These are phyloP conservation scores for Cyanoliseus patagonus DNA, from an alignment of 2,113 vertebrate genomes.

Conservation along the genomic window DNA sequence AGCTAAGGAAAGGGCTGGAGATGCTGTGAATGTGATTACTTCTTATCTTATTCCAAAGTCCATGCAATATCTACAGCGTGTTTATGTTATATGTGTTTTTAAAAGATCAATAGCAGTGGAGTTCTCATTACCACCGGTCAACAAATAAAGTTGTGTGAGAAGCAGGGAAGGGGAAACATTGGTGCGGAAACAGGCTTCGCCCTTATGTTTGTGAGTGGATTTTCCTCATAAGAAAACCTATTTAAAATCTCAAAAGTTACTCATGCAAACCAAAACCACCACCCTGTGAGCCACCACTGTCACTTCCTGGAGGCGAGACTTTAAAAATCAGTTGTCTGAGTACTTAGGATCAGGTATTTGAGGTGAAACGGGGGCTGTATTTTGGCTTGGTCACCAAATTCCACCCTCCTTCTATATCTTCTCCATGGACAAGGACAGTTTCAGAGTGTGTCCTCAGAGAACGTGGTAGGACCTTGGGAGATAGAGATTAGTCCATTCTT, in stretches of 20 bases:
- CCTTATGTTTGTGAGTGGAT: background rate
- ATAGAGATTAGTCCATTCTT: rapidly evolving
- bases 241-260: background rate
- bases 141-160: conserved; percentile 14
- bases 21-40: background rate
- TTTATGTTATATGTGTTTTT: background rate
- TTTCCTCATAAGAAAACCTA: background rate
- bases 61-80: conserved; percentile 15
- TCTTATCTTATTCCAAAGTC: conserved; percentile 49
- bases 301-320: background rate
- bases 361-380: background rate
- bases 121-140: conserved; percentile 29
- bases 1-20: conserved; percentile 16
- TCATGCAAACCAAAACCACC: background rate
- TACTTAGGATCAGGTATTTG: background rate
- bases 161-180: background rate
- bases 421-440: background rate
- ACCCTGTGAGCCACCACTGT: rapidly evolving
- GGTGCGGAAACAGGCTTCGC: background rate
- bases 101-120: conserved; percentile 10
- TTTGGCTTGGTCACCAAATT: background rate
- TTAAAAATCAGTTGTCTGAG: background rate
- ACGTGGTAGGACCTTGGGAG: background rate
- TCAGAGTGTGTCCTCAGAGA: background rate
- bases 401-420: background rate